Evolutionary conservation across 1,140 invertebrate genomes (phyloP), one percentile per base, ranked within the genome.

Genomic region (Trissolcus basalis): DNA sequence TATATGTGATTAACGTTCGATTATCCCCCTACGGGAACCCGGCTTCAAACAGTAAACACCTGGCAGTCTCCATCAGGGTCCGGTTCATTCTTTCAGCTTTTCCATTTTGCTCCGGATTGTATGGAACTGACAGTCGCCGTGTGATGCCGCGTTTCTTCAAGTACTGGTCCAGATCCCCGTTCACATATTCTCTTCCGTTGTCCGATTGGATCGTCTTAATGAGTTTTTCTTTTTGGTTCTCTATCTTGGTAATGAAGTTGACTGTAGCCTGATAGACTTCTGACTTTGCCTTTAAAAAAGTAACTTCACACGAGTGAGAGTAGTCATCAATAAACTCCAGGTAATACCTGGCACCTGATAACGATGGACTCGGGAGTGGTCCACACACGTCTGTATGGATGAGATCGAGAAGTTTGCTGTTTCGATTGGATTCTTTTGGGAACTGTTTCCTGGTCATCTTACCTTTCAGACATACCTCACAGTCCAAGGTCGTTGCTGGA

Each of bases 41-140:
- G 11, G 33, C 32, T 12, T 41, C 19, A 32, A 50, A 15, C 14
- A 74, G 13, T 27, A 55, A 45, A n/a, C 72, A 74, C 45, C 72
- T 71, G 0, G 77, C 72, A 19, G 47, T 33, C 36, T 80, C 71
- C 11, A 81, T 53, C 0, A 86, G 11, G 9, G 78, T 85, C 33
- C 83, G 44, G 55, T 85, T 88, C n/a, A 73, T 75, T 49, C 82
- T 16, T 64, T 88, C 84, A 8, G 79, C 70, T 13, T 64, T 49
- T 6, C 81, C 80, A 70, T 87, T 88, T 64, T 82, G 72, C 58
- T 47, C 45, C 7, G 45, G 45, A 15, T 19, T 16, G 11, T 19
- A 15, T 1, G 45, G 45, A 1, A 47, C 6, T 16, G 16, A 15
- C 1, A 47, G 45, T 15, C 14, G 13, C 11, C 45, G 13, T 9